phyloP scores from a whole-genome alignment of 2,797 vertebrate species.

The Scarus forsteni region DNA sequence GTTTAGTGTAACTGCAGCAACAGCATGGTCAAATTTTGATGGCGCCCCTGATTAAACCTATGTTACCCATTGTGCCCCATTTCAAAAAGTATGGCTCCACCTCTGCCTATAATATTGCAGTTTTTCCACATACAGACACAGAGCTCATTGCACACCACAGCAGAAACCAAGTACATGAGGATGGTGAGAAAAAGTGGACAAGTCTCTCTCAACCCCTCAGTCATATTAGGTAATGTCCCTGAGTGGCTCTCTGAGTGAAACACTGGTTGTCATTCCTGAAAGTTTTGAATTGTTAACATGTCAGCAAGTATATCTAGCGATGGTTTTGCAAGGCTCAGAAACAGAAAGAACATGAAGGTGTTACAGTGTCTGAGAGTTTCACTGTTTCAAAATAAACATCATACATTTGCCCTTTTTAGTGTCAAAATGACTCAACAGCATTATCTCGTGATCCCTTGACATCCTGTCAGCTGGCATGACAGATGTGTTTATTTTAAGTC shows the following conservation, averaged over 20 bases:
- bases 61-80: too few relatives aligned
- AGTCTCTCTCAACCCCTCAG: neutral
- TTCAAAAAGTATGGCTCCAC: too few relatives aligned
- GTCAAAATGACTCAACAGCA: constrained; percentile 6
- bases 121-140: neutral
- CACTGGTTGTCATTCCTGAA: neutral
- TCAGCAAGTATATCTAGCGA: neutral
- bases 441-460: constrained; percentile 17
- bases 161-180: neutral
- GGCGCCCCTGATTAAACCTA: too few relatives aligned
- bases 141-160: neutral
- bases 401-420: neutral
- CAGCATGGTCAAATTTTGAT: too few relatives aligned
- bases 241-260: neutral
- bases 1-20: too few relatives aligned
- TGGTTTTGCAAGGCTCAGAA: neutral
- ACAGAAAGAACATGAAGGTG: neutral
- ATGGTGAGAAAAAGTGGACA: neutral
- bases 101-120: too few relatives aligned
- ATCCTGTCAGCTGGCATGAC: constrained; percentile 6
- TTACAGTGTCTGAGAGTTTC: neutral
- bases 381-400: neutral
- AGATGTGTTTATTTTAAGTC: constrained; percentile 24
- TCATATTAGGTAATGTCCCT: neutral
- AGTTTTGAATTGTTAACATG: neutral